Conservation (phyloP, 2,113 vertebrate genomes). For the Vanacampus margaritifer region DNA sequence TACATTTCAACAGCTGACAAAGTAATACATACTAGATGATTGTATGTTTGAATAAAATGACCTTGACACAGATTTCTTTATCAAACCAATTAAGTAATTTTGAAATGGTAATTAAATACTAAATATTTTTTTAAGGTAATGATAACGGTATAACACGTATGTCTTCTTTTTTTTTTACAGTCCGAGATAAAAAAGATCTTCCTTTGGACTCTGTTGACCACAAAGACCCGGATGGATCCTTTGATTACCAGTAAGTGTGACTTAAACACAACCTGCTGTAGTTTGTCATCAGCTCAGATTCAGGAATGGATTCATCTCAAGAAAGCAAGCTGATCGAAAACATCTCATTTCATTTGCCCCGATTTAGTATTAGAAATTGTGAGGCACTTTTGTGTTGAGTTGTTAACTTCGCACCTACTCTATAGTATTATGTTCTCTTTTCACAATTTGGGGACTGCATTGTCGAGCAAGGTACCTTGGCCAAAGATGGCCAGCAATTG, state of each 20-base stretch:
- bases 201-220: constrained; percentile 87
- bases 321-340: not conserved
- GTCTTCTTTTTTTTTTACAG: constrained; percentile 55
- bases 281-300: not conserved
- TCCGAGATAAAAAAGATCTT: constrained; percentile 93
- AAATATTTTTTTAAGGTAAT: not conserved
- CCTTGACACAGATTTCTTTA: not conserved
- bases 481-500: not conserved
- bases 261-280: not conserved
- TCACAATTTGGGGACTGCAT: no score
- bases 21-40: not conserved
- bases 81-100: not conserved
- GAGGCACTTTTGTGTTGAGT: no score
- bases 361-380: no score
- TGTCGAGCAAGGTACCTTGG: no score
- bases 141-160: not conserved
- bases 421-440: no score
- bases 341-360: not conserved
- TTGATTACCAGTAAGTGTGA: constrained; percentile 89
- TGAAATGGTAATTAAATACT: not conserved
- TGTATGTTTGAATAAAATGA: not conserved
- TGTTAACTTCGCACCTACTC: no score
- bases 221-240: constrained; percentile 92
- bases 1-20: not conserved
- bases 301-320: not conserved